Conservation (phyloP, 2,888 invertebrate species). For the Epinotia demarniana region DNA sequence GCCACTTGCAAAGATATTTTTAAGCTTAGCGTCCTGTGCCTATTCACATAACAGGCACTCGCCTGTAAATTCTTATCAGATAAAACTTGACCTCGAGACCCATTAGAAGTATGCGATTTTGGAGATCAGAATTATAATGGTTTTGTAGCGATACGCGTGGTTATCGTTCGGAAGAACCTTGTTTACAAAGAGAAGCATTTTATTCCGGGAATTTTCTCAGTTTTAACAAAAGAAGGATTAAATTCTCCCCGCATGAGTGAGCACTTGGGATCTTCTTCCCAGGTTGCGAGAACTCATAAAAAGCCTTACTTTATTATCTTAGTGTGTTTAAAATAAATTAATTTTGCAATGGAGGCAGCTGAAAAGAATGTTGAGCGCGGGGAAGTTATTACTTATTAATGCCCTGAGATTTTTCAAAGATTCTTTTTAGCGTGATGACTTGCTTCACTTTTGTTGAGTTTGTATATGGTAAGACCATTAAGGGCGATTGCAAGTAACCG, state of each 20-base stretch:
- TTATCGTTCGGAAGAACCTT: background rate
- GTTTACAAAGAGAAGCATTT: background rate
- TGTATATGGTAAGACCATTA: background rate
- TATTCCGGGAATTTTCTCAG: background rate
- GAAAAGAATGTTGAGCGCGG: background rate
- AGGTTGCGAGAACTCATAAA: background rate
- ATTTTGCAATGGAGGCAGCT: background rate
- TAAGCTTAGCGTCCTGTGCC: background rate
- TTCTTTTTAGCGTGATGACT: constrained; percentile 14
- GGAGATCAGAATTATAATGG: background rate
- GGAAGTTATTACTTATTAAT: constrained; percentile 4
- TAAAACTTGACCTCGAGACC: too few relatives aligned
- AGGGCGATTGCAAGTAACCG: too few relatives aligned
- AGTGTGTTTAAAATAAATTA: constrained; percentile 5
- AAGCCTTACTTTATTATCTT: constrained; percentile 1
- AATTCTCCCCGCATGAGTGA: background rate
- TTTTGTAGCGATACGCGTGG: background rate
- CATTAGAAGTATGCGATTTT: too few relatives aligned
- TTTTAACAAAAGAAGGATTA: background rate
- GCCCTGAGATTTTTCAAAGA: background rate
- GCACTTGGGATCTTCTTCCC: background rate
- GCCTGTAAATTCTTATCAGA: too few relatives aligned
- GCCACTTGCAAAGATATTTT: background rate
- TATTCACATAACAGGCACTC: too few relatives aligned
- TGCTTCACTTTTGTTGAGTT: background rate